Percentiles rank a stretch among this genome's conserved stretches.
phyloP scores from a whole-genome alignment of 2,888 invertebrate genomes.

The Apotomis betuletana region DNA sequence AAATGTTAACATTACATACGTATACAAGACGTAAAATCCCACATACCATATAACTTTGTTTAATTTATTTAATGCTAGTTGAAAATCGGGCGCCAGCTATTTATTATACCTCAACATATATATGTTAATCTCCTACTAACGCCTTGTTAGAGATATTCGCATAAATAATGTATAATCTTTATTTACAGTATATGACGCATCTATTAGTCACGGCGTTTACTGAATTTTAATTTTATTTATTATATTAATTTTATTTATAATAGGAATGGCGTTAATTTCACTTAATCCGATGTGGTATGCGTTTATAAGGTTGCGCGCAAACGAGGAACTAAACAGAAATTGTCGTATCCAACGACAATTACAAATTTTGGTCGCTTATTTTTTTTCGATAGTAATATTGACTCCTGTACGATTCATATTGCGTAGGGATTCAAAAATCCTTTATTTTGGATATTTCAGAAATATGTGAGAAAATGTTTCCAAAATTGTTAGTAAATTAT shows the following conservation, averaged over 20 bases:
- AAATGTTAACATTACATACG: neutral
- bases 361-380: too few relatives aligned
- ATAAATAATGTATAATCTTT: conserved; percentile 61
- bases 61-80: conserved; percentile 2
- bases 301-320: conserved; percentile 41
- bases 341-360: too few relatives aligned
- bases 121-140: conserved; percentile 46
- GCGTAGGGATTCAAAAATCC: too few relatives aligned
- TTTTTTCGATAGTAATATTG: too few relatives aligned
- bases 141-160: conserved; percentile 54
- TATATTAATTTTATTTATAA: conserved; percentile 59
- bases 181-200: conserved; percentile 52
- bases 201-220: conserved; percentile 57
- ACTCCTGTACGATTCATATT: too few relatives aligned
- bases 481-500: too few relatives aligned
- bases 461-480: too few relatives aligned
- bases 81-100: conserved; percentile 28
- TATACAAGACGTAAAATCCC: conserved; percentile 9
- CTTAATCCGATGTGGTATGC: conserved; percentile 64
- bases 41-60: conserved; percentile 3
- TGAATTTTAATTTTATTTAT: conserved; percentile 58
- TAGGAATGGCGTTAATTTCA: conserved; percentile 56
- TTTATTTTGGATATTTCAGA: too few relatives aligned
- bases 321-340: neutral
- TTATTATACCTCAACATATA: conserved; percentile 33